Evolutionary conservation across 2,888 invertebrate species (phyloP).

Genomic region (Drosophila eohydei): DNA sequence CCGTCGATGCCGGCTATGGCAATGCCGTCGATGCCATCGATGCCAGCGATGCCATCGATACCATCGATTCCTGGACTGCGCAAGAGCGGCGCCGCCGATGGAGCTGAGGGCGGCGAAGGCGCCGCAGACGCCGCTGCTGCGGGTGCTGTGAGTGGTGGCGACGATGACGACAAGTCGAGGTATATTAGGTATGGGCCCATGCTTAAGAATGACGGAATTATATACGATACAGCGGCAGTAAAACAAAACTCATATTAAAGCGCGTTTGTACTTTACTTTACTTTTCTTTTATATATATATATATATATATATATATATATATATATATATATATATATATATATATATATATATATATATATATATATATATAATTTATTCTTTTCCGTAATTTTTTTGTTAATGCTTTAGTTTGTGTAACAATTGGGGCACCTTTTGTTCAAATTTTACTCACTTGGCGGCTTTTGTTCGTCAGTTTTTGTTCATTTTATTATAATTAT

Average conservation of each 20-base stretch:
- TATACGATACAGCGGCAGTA: slow-evolving; percentile 60
- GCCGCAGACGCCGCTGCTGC: slow-evolving; percentile 65
- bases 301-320: neutral
- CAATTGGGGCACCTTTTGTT: slow-evolving; percentile 27
- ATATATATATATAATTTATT: neutral
- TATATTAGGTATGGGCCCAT: slow-evolving; percentile 90
- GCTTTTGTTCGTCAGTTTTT: slow-evolving; percentile 36
- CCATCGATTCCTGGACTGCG: slow-evolving; percentile 89
- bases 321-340: neutral
- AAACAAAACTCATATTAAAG: slow-evolving; percentile 31
- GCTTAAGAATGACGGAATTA: slow-evolving; percentile 85
- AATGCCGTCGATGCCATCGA: slow-evolving; percentile 85
- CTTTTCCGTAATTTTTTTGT: slow-evolving; percentile 6
- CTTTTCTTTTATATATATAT: slow-evolving; percentile 12
- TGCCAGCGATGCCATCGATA: slow-evolving; percentile 85
- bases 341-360: neutral
- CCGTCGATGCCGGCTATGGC: slow-evolving; percentile 85
- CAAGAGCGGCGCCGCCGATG: slow-evolving; percentile 87
- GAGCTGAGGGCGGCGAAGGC: slow-evolving; percentile 64
- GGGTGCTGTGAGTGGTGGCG: slow-evolving; percentile 84
- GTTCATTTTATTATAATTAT: neutral
- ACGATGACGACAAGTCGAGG: slow-evolving; percentile 96
- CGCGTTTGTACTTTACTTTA: slow-evolving; percentile 63
- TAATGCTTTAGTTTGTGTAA: slow-evolving; percentile 26
- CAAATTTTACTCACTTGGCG: slow-evolving; percentile 16